Evolutionary conservation across 2,888 invertebrate species (phyloP), one percentile per base, ranked within the genome.

Genomic region (Ophion slaviceki): DNA sequence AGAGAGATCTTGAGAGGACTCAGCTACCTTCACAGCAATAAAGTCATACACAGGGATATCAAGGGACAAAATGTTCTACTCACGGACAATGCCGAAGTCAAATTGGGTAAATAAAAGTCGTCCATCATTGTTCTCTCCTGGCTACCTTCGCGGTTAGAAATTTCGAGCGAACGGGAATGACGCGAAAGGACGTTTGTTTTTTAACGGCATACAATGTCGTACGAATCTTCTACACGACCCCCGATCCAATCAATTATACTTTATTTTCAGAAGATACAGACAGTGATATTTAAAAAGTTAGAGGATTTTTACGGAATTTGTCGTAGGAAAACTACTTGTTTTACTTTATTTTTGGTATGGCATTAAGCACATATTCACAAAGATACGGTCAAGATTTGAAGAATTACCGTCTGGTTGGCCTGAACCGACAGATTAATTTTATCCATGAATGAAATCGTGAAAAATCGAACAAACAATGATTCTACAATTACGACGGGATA

Each of bases 21-120:
- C 86, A 98, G 98, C 93, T 99, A 99, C 95, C 96, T 99, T 93
- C 99, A 99, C 95, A 97, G 98, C 92, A 99, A 99, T 95, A 99
- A 99, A 96, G 99, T 99, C 89, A 99, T 99, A 93, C 99, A 99
- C 95, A 96, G 99, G 94, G 99, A 99, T 95, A 99, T 99, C 94
- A 99, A 99, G 95, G 99, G 99, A 87, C 99, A 99, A 95, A 99
- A 99, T 95, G 99, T 99, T 90, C 95, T 99, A 89, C 96, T 99
- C 86, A 99, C 99, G 88, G 99, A 99, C 95, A 99, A 99, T 95
- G 99, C 99, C 88, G 99, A 99, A 96, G 99, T 99, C 87, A 99
- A 99, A 95, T 95, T 99, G 92, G 98, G 98, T 98, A 94, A 94
- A 85, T 24, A 70, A 75, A 20, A 20, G 24, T 61, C 24, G 24